Evolutionary conservation across 2,113 vertebrate species (phyloP).

Genomic region (Noturus placidus): DNA sequence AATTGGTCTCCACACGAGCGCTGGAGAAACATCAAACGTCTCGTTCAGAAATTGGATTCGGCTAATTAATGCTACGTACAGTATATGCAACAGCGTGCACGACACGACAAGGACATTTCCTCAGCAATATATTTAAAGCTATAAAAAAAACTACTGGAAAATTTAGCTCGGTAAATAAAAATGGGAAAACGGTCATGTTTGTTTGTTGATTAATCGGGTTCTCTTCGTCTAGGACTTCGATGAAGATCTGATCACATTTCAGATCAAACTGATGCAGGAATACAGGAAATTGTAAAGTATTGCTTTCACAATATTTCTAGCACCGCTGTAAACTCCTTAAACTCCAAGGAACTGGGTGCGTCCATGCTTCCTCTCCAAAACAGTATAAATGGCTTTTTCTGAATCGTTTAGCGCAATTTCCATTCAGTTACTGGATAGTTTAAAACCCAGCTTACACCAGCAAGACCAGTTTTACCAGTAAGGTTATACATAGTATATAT

Average conservation of each 20-base stretch:
- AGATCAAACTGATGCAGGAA: not conserved
- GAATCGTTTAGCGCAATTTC: too few species aligned
- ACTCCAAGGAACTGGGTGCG: not conserved
- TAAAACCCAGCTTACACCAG: not conserved
- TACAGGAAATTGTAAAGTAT: not conserved
- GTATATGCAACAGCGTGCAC: not conserved
- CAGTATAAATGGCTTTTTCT: not conserved
- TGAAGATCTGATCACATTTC: not conserved
- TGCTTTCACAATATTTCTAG: not conserved
- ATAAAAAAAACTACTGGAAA: not conserved
- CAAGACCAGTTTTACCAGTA: not conserved
- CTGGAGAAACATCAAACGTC: not conserved
- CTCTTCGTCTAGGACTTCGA: not conserved
- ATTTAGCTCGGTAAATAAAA: not conserved
- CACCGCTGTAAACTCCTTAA: not conserved
- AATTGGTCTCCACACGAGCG: not conserved
- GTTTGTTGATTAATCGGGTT: not conserved
- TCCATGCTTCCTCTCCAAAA: not conserved
- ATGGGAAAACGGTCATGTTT: not conserved
- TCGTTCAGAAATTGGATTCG: not conserved
- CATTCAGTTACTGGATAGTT: not conserved
- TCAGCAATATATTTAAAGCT: not conserved
- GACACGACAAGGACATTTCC: not conserved
- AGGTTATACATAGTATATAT: too few species aligned
- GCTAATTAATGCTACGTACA: not conserved